A percentile compares a stretch with the other conserved stretches of the same genome.
Conservation (phyloP, 2,797 vertebrate species). For the Loriculus beryllinus region DNA sequence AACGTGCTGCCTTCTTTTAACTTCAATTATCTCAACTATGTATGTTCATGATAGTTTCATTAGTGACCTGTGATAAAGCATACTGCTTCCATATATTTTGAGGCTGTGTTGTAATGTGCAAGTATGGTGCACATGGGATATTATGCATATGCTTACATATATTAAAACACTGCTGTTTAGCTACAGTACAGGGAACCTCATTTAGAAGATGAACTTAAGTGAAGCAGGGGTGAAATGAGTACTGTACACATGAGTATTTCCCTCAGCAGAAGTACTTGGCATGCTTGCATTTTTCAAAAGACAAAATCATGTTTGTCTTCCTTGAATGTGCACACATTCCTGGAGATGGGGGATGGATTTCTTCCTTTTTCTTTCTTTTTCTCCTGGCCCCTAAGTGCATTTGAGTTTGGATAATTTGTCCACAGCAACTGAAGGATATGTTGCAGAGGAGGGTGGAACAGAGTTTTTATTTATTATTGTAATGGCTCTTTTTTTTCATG, state of each 20-base stretch:
- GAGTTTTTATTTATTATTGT: slow-evolving; percentile 47
- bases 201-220: slow-evolving; percentile 28
- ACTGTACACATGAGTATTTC: slow-evolving; percentile 8
- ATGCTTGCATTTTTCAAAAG: slow-evolving; percentile 53
- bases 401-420: slow-evolving; percentile 41
- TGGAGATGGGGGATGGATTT: slow-evolving; percentile 54
- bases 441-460: neutral
- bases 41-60: neutral
- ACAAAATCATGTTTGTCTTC: slow-evolving; percentile 70
- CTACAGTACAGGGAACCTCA: neutral
- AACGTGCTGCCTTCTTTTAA: neutral
- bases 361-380: slow-evolving; percentile 25
- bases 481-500: slow-evolving; percentile 48
- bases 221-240: slow-evolving; percentile 34
- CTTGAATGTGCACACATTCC: slow-evolving; percentile 58
- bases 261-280: slow-evolving; percentile 49
- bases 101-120: neutral
- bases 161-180: neutral
- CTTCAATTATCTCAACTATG: neutral
- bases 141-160: neutral
- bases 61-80: neutral
- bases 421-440: slow-evolving; percentile 11
- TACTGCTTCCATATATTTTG: neutral
- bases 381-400: neutral
- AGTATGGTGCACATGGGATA: neutral